Evolutionary conservation across 2,888 invertebrate genomes (phyloP), one percentile per base, ranked within the genome.

Genomic region (Caenorhabditis japonica): DNA sequence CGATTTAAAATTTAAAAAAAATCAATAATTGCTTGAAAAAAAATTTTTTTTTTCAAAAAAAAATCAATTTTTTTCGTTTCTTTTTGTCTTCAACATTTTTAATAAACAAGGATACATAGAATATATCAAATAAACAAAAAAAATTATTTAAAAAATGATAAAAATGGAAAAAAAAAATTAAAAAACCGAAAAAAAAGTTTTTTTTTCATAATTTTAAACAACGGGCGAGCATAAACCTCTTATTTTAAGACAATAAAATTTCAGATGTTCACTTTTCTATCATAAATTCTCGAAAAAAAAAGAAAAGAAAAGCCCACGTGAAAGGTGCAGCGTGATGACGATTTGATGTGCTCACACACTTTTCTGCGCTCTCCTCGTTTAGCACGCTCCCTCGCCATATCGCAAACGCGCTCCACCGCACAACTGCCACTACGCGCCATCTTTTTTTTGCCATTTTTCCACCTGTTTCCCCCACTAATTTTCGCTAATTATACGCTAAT

Each of bases 351-450:
- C 25, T n/a, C 19, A 5, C 8, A 8, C 17, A 19, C 27, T n/a
- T 58, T 38, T 58, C 23, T 3, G 8, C 38, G n/a, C 64, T 25
- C 52, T 46, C 36, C 39, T 62, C 36, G 30, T 10, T 30, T 30
- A n/a, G 8, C 49, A 36, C 36, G 39, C 47, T 64, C 55, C 49
- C 49, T 64, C 64, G 21, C 7, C 30, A 1, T 1, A 12, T 8
- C 8, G 56, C 47, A 66, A 66, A 19, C 17, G 49, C 56, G 66
- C 64, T 64, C 43, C 34, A 41, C 21, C n/a, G 64, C 2, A 56
- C 30, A 34, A n/a, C 3, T 41, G 46, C 55, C 46, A 36, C 56
- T 41, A 33, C 56, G 56, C 56, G 56, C 46, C n/a, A 34, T 25
- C 34, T 15, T 12, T 38, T 19, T n/a, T 1, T 23, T 15, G 49